These are phyloP conservation scores for Drosophila sp. DNA, from an alignment of 1,140 invertebrate species.

Conservation along the genomic window DNA sequence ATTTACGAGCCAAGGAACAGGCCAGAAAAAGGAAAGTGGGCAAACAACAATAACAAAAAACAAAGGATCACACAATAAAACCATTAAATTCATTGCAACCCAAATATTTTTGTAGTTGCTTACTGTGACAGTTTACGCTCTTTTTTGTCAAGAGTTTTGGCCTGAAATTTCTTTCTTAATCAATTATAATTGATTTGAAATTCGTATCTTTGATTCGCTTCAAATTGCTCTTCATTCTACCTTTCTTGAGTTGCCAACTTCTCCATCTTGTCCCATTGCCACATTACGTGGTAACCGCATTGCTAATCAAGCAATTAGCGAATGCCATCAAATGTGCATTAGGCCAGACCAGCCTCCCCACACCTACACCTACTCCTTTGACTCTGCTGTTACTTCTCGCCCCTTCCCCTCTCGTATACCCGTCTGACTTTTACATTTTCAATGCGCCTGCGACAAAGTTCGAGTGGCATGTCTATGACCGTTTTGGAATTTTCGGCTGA, in stretches of 20 bases:
- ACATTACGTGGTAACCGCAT: conserved; percentile 64
- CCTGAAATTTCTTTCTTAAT: conserved; percentile 52
- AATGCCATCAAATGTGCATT: conserved; percentile 79
- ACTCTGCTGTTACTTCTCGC: not conserved
- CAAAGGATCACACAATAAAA: conserved; percentile 7
- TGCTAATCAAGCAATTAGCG: conserved; percentile 79
- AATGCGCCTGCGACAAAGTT: conserved; percentile 52
- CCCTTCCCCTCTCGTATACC: not conserved
- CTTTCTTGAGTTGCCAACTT: not conserved
- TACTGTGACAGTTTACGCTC: conserved; percentile 39
- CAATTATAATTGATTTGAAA: conserved; percentile 77
- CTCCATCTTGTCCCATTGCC: conserved; percentile 10
- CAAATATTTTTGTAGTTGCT: conserved; percentile 47
- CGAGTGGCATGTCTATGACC: conserved; percentile 63
- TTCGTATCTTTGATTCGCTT: conserved; percentile 45
- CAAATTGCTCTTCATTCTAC: conserved; percentile 28
- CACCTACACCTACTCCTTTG: not conserved
- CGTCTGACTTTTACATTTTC: conserved; percentile 33
- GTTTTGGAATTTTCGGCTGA: conserved; percentile 53
- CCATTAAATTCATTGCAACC: conserved; percentile 54
- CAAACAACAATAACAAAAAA: not conserved
- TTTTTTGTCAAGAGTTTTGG: conserved; percentile 48
- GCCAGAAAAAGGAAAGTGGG: not conserved
- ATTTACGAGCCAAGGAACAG: conserved; percentile 57
- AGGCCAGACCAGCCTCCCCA: conserved; percentile 34